Evolutionary conservation across 2,888 invertebrate species (phyloP), one percentile per base, ranked within the genome.

Genomic region (Gastrophysa polygoni): DNA sequence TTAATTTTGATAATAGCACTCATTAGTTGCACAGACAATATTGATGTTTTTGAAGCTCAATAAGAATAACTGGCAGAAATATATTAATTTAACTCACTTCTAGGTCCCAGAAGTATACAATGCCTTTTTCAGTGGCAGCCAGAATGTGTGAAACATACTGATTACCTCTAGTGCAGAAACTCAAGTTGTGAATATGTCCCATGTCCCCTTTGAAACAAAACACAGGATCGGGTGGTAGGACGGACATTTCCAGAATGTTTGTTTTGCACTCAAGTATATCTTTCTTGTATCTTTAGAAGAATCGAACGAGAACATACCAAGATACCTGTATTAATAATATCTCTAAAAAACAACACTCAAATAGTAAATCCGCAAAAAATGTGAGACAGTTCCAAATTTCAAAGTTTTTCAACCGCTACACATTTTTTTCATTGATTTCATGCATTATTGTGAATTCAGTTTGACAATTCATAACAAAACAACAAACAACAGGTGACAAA

Each of bases 31-130:
- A n/a, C n/a, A n/a, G n/a, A n/a, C n/a, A n/a, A n/a, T n/a, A n/a
- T n/a, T n/a, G n/a, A n/a, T n/a, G n/a, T n/a, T n/a, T n/a, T n/a
- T n/a, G n/a, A n/a, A 28, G 8, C 28, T 28, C 4, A 28, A 28
- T 28, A 28, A 28, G 28, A 6, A 28, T 28, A 28, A 28, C n/a
- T n/a, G n/a, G n/a, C n/a, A n/a, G 11, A 2, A 32, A 32, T 11
- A 10, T 38, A 4, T 47, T 2, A 20, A 21, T 24, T 5, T 18
- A 21, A 70, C 74, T 78, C 82, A 92, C 92, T 85, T 89, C 88
- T 79, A 93, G 84, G 83, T 92, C 89, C 90, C 91, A 93, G 77
- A 91, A 86, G 81, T 90, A 89, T 71, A 92, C 86, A 75, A 84
- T 87, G 71, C 93, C 93, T 78, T 86, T 88, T 77, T 89, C 86